Percentiles rank a stretch among this genome's conserved stretches.
phyloP scores from a whole-genome alignment of 2,888 invertebrate genomes.

The Nymphalis c-album region DNA sequence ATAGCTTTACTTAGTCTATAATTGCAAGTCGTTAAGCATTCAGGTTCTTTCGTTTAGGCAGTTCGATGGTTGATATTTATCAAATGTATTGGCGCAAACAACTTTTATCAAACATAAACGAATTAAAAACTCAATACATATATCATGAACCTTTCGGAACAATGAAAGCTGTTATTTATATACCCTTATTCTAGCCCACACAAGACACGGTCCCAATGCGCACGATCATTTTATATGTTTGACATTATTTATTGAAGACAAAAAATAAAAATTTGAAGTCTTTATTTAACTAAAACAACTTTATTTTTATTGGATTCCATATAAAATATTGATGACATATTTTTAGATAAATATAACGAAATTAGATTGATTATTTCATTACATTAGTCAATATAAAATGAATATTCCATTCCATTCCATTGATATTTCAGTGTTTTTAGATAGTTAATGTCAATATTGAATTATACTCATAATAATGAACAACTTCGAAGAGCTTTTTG shows the following conservation, averaged over 20 bases:
- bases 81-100: conserved; percentile 29
- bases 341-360: too few species aligned
- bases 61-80: conserved; percentile 10
- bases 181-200: conserved; percentile 66
- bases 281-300: background rate
- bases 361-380: too few species aligned
- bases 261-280: background rate
- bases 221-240: conserved; percentile 61
- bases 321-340: too few species aligned
- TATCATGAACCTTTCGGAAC: conserved; percentile 66
- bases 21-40: conserved; percentile 20
- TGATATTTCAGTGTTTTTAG: background rate
- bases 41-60: conserved; percentile 6
- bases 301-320: background rate
- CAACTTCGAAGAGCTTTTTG: conserved; percentile 20
- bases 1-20: conserved; percentile 19
- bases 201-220: conserved; percentile 60
- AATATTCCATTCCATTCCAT: too few species aligned
- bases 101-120: conserved; percentile 38
- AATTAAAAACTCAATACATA: conserved; percentile 63
- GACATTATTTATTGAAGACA: conserved; percentile 52
- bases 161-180: conserved; percentile 66
- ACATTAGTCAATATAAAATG: too few species aligned
- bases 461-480: background rate
- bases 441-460: background rate